Evolutionary conservation across 2,888 invertebrate genomes (phyloP), one percentile per base, ranked within the genome.

Genomic region (Tricholauxania praeusta): DNA sequence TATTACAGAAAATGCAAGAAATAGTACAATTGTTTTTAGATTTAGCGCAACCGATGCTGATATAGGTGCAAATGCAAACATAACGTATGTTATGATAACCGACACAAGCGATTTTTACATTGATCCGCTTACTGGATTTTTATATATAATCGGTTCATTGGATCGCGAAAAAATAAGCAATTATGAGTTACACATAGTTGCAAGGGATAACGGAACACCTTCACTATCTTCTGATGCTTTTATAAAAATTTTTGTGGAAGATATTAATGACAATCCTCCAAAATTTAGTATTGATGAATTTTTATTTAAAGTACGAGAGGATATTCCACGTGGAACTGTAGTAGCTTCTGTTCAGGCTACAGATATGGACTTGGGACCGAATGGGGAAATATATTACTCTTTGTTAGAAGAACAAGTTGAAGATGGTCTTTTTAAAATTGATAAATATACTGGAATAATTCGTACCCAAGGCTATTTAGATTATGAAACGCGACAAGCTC

Each of bases 221-320:
- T 89, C 91, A 0, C 89, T 96, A 63, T 91, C 92, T 77, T 93
- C 96, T 0, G 95, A 96, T 80, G 96, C 96, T 3, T 87, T 94
- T 39, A 93, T 98, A 32, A 91, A 94, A 76, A 92, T 96, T 60
- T 90, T 91, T 49, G 92, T 96, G 8, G 94, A 95, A 82, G 98
- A 98, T 87, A 93, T 96, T 66, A 98, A 98, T 87, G 98, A 95
- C 87, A 95, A 94, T 85, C 90, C 94, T 3, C 97, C 97, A 0
- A 91, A 89, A 75, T 98, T 97, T 85, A 92, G 93, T 48, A 89
- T 95, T 63, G 87, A 91, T 39, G 91, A 91, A 76, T 96, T 95
- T 83, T 85, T 90, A 55, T 95, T 96, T 52, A 94, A 95, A 83
- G 92, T 96, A 28, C 91, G 96, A 8, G 98, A 98, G 87, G 98